Base-by-base conservation (phyloP, 2,888 invertebrate genomes). In the Heliconius aoede region DNA sequence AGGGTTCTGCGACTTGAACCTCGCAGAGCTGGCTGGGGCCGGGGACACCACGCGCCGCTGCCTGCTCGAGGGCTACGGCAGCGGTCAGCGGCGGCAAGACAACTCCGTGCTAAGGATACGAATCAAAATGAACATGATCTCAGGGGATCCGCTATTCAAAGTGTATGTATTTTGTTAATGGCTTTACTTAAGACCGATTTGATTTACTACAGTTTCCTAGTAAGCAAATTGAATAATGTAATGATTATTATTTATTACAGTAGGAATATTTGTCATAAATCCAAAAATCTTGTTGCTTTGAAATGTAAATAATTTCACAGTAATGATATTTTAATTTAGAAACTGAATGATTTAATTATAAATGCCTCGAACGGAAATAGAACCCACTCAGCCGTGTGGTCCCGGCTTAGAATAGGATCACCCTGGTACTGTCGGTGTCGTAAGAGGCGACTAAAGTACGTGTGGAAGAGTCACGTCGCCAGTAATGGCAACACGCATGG, bases 111-210 rank as follows among this genome's bases (percentile, higher is more conserved):
- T 99, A 83, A 96, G 97, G 86, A 97, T 99, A 85, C 96, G 97
- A 83, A 97, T 99, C 85, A 96, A 97, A 88, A 98, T 99, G 97
- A 97, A 97, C 86, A 98, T 99, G 96, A 96, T 98, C 83, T 97
- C 98, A 68, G 99, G 99, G 71, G 99, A 99, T 94, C 98, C 99
- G 83, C 96, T 99, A 82, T 99, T 99, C 90, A 99, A 99, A 97
- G 98, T 98, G 99, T 99, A 92, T 96, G 98, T 96, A 78, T 36
- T 36, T n/a, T n/a, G n/a, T n/a, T n/a, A n/a, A n/a, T n/a, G n/a
- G n/a, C n/a, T n/a, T n/a, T n/a, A n/a, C n/a, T n/a, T n/a, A n/a
- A n/a, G n/a, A n/a, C n/a, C n/a, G n/a, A n/a, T n/a, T n/a, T n/a
- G n/a, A n/a, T n/a, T n/a, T n/a, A n/a, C n/a, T n/a, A n/a, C n/a